A percentile compares a stretch with the other conserved stretches of the same genome.
Evolutionary conservation across 2,888 invertebrate genomes (phyloP).

Genomic region (Pachycephus smyrnensis): DNA sequence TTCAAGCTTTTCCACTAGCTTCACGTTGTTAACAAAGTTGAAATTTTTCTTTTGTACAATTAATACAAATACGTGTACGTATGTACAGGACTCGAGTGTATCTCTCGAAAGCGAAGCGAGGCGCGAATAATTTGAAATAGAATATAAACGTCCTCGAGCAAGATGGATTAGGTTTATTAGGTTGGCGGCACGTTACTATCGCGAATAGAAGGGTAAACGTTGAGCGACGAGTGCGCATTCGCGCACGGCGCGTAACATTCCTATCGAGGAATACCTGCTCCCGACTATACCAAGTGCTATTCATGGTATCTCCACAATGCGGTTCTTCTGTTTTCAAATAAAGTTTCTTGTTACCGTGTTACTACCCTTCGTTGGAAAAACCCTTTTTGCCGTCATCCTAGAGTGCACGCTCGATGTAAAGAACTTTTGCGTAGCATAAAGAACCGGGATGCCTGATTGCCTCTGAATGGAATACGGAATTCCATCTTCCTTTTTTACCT

Average conservation of each 20-base stretch:
- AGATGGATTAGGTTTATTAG: background rate
- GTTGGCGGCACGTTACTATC: background rate
- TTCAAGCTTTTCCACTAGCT: background rate
- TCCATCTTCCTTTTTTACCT: slow-evolving; percentile 27
- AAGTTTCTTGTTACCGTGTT: slow-evolving; percentile 31
- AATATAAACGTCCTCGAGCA: background rate
- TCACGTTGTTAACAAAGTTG: background rate
- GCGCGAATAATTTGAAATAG: background rate
- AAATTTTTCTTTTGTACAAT: background rate
- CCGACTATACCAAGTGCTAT: background rate
- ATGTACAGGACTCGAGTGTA: background rate
- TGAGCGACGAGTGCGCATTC: background rate
- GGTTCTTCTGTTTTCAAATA: slow-evolving; percentile 35
- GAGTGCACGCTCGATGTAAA: slow-evolving; percentile 20
- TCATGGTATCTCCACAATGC: slow-evolving; percentile 26
- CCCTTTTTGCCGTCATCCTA: slow-evolving; percentile 33
- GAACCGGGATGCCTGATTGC: slow-evolving; percentile 44
- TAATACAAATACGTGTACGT: background rate
- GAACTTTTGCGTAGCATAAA: slow-evolving; percentile 19
- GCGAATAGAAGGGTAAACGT: background rate
- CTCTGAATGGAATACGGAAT: slow-evolving; percentile 40
- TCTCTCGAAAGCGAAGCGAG: background rate
- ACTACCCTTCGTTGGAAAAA: slow-evolving; percentile 28
- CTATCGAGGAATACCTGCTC: background rate
- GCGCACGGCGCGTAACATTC: background rate